These are phyloP conservation scores for Pseudocheirus occidentalis DNA, from an alignment of 2,797 vertebrate species.

Conservation along the genomic window DNA sequence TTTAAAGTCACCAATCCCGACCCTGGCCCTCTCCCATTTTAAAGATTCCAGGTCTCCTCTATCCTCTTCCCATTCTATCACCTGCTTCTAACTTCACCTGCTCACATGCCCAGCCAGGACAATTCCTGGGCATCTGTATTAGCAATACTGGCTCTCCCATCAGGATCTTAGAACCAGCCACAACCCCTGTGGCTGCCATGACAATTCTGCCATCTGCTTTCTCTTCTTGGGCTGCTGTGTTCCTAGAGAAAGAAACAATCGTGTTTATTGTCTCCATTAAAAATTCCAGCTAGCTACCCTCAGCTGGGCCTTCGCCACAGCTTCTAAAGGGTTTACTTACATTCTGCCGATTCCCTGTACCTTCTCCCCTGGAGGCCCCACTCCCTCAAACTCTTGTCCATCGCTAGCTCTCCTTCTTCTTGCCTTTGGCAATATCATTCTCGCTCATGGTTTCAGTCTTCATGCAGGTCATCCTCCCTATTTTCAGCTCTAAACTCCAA, in stretches of 20 bases:
- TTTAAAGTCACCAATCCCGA: background rate
- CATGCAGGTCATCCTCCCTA: too few relatives aligned
- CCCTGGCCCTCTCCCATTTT: background rate
- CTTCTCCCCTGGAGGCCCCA: background rate
- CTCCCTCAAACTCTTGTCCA: background rate
- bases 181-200: background rate
- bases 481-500: background rate
- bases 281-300: background rate
- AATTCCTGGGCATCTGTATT: background rate
- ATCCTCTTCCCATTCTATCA: background rate
- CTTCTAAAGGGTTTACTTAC: background rate
- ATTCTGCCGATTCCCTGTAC: background rate
- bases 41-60: background rate
- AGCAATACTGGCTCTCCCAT: background rate
- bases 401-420: background rate
- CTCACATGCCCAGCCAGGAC: background rate
- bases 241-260: background rate
- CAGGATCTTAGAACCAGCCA: background rate
- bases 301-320: background rate
- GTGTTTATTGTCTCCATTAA: background rate
- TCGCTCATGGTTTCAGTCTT: background rate
- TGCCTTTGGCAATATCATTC: background rate
- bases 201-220: background rate
- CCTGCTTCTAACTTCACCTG: background rate
- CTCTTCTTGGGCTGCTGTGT: background rate